Evolutionary conservation across 2,888 invertebrate genomes (phyloP).

Genomic region (Cantharis flavilabris): DNA sequence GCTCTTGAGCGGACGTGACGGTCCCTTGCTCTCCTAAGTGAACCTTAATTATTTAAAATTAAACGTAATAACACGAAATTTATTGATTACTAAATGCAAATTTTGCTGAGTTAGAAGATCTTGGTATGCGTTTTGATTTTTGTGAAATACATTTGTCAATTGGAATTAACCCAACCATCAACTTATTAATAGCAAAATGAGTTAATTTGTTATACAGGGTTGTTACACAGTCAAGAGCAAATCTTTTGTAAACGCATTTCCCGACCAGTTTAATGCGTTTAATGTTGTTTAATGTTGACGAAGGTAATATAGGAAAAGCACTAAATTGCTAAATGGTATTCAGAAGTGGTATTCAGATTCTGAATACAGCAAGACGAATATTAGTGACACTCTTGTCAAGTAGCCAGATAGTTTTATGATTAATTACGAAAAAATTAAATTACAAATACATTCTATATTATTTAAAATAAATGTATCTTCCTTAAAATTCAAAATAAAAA

Average conservation of each 20-base stretch:
- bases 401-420: not conserved
- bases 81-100: not conserved
- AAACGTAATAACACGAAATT: not conserved
- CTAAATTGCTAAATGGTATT: not conserved
- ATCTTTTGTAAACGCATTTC: not conserved
- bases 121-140: not conserved
- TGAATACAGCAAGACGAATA: not conserved
- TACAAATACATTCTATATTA: not conserved
- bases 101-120: not conserved
- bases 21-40: slow-evolving; percentile 6
- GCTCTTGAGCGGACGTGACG: slow-evolving; percentile 12
- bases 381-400: not conserved
- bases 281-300: not conserved
- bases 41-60: slow-evolving; percentile 16
- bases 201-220: not conserved
- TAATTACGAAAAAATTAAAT: not conserved
- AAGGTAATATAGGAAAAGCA: not conserved
- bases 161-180: not conserved
- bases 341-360: not conserved
- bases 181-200: not conserved
- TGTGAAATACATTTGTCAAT: not conserved
- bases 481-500: not conserved
- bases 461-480: too few species aligned
- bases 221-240: not conserved
- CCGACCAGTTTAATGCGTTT: not conserved